Evolutionary conservation across 2,888 invertebrate genomes (phyloP).

Genomic region (Yponomeuta evonymella): DNA sequence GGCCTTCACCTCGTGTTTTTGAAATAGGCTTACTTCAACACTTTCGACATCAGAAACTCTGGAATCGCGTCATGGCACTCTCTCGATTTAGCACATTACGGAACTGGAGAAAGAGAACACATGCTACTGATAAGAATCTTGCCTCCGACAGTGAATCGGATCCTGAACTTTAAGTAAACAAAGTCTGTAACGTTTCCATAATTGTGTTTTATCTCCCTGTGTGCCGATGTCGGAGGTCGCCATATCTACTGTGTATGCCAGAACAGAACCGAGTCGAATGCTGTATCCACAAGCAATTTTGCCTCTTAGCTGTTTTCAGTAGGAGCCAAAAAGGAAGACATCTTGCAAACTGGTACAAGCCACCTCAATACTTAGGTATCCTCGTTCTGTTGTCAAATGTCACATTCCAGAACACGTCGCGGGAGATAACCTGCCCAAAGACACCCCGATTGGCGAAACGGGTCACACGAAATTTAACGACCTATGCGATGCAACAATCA

Average conservation of each 20-base stretch:
- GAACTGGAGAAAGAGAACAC: not conserved
- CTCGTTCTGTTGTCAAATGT: constrained; percentile 11
- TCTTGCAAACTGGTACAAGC: not conserved
- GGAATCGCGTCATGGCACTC: not conserved
- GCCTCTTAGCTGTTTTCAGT: not conserved
- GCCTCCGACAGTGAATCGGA: not conserved
- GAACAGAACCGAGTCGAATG: not conserved
- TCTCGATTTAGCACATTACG: not conserved
- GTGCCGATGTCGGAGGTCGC: constrained; percentile 5
- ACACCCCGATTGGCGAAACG: not conserved
- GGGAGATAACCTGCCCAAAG: not conserved
- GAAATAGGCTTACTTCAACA: not conserved
- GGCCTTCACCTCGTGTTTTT: too few relatives aligned
- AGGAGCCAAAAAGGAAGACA: not conserved
- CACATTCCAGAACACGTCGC: constrained; percentile 9
- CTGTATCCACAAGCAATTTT: not conserved
- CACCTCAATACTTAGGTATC: constrained; percentile 2
- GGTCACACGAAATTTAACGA: not conserved
- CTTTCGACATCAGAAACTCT: not conserved
- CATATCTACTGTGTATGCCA: not conserved
- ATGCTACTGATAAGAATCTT: not conserved
- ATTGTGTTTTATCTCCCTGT: constrained; percentile 6
- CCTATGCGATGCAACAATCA: not conserved
- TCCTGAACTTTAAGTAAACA: constrained; percentile 6
- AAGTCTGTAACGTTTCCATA: not conserved